Evolutionary conservation across 2,797 vertebrate species (phyloP).

Genomic region (Pogonophryne albipinna): DNA sequence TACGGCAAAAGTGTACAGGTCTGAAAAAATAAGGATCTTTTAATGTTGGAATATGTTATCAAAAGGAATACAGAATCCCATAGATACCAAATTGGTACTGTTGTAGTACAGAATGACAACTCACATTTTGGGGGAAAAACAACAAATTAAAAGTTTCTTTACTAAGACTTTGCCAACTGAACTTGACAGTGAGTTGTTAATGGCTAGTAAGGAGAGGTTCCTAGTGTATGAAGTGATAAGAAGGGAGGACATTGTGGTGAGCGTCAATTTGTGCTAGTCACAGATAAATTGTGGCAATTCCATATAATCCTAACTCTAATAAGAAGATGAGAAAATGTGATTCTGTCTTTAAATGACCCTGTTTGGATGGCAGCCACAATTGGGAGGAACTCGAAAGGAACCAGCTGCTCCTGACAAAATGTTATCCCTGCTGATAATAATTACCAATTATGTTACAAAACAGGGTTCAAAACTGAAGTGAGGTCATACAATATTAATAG

Average conservation of each 20-base stretch:
- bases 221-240: constrained; percentile 68
- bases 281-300: constrained; percentile 69
- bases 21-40: constrained; percentile 70
- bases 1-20: constrained; percentile 89
- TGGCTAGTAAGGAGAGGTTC: constrained; percentile 42
- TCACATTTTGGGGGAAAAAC: constrained; percentile 4
- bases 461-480: constrained; percentile 59
- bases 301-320: constrained; percentile 76
- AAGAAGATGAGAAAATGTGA: constrained; percentile 77
- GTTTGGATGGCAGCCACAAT: constrained; percentile 64
- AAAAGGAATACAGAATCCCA: constrained; percentile 33
- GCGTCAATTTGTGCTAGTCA: constrained; percentile 73
- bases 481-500: constrained; percentile 68
- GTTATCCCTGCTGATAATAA: constrained; percentile 50
- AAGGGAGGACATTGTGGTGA: constrained; percentile 58
- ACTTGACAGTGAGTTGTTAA: constrained; percentile 45
- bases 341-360: constrained; percentile 68
- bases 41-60: neutral
- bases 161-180: neutral
- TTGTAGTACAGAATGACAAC: neutral
- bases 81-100: neutral
- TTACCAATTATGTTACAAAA: constrained; percentile 69
- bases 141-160: constrained; percentile 35
- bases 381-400: constrained; percentile 55
- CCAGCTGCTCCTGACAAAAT: constrained; percentile 42